Conservation (phyloP, 2,888 invertebrate species). For the Oscheius sp. region DNA sequence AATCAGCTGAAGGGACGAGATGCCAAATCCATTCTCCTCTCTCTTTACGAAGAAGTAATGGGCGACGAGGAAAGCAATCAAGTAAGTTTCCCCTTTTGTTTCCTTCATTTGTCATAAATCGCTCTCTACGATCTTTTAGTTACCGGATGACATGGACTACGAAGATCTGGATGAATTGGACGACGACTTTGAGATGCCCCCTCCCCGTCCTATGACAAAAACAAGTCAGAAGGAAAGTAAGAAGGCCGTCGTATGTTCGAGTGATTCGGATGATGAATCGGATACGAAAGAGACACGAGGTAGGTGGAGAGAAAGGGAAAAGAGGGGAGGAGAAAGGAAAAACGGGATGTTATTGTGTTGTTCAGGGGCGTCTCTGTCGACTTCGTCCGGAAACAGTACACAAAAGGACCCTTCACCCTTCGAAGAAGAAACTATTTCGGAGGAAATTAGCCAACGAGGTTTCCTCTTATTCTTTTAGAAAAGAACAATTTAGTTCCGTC, state of each 20-base stretch:
- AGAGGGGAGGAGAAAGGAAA: too few species aligned
- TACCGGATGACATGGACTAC: constrained; percentile 41
- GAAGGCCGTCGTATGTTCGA: constrained; percentile 41
- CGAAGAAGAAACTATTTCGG: constrained; percentile 35
- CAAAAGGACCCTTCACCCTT: constrained; percentile 50
- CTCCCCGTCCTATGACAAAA: neutral
- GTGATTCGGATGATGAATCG: constrained; percentile 31
- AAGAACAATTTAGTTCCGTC: constrained; percentile 20
- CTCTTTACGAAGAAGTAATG: constrained; percentile 66
- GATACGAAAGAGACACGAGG: constrained; percentile 19
- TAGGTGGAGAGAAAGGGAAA: too few species aligned
- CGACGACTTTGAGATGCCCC: constrained; percentile 25
- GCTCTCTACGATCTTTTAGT: neutral
- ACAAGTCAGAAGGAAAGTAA: constrained; percentile 14
- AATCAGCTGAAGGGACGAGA: constrained; percentile 52
- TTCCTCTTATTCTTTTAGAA: neutral
- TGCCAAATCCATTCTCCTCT: constrained; percentile 52
- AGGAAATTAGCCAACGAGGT: constrained; percentile 16
- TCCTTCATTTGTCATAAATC: neutral
- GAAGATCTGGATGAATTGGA: constrained; percentile 37
- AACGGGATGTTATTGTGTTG: constrained; percentile 11
- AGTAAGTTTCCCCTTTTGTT: constrained; percentile 20
- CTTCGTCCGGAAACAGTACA: constrained; percentile 51
- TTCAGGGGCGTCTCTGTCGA: constrained; percentile 41
- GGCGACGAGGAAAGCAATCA: constrained; percentile 65